Evolutionary conservation across 2,113 vertebrate species (phyloP).

Genomic region (Ceuthmochares aereus): DNA sequence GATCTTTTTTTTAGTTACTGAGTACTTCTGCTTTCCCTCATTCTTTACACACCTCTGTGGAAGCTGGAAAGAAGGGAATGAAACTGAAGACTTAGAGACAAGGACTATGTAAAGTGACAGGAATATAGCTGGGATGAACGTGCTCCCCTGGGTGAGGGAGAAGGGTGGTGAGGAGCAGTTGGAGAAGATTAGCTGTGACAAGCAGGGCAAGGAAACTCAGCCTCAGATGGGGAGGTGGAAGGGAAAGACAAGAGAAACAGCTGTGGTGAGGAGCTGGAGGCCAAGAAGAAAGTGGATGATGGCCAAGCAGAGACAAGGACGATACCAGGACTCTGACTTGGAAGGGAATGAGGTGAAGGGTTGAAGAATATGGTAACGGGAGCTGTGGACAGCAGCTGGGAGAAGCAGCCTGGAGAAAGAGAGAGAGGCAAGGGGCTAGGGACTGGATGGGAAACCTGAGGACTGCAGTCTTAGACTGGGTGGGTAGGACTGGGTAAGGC

Average conservation of each 20-base stretch:
- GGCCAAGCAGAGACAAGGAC: rapidly evolving
- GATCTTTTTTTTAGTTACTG: background rate
- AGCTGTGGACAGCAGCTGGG: rapidly evolving
- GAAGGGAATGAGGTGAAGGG: background rate
- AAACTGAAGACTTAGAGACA: background rate
- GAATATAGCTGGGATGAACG: rapidly evolving
- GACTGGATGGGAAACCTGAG: rapidly evolving
- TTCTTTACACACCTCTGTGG: background rate
- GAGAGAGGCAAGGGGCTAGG: background rate
- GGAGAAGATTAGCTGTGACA: background rate
- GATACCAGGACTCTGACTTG: rapidly evolving
- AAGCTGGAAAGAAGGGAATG: background rate
- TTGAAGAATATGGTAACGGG: background rate
- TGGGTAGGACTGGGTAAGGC: background rate
- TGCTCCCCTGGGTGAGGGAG: background rate
- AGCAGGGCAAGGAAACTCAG: background rate
- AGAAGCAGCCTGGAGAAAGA: background rate
- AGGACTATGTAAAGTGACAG: background rate
- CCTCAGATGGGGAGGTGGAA: background rate
- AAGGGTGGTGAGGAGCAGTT: background rate
- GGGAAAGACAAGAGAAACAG: background rate
- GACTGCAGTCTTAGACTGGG: rapidly evolving
- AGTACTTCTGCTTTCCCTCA: background rate
- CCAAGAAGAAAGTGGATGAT: background rate
- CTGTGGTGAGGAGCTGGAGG: background rate